Evolutionary conservation across 2,797 vertebrate genomes (phyloP).

Genomic region (Gallinago solitaria): DNA sequence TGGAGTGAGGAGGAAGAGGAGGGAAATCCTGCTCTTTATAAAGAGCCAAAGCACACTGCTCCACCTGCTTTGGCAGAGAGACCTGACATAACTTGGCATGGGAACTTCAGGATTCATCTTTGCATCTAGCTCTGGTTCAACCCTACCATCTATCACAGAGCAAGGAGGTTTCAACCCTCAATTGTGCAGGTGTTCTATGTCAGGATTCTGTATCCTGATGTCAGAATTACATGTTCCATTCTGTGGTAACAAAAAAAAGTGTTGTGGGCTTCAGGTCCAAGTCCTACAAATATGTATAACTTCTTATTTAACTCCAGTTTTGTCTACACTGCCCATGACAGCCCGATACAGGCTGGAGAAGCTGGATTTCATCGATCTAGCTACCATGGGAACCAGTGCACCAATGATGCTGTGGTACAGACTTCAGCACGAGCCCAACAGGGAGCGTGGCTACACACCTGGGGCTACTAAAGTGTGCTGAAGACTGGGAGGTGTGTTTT

Average conservation of each 20-base stretch:
- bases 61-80: background rate
- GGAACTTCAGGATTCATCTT: background rate
- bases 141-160: background rate
- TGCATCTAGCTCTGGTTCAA: background rate
- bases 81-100: background rate
- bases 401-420: background rate
- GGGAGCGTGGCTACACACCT: background rate
- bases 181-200: background rate
- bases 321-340: background rate
- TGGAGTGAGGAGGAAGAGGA: background rate
- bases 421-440: background rate
- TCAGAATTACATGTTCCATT: background rate
- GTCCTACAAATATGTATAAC: background rate
- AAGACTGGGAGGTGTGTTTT: background rate
- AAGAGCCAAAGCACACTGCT: background rate
- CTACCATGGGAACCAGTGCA: constrained; percentile 41
- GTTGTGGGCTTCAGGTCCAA: background rate
- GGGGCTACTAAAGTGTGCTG: background rate
- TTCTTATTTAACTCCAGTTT: background rate
- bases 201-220: background rate
- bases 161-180: background rate
- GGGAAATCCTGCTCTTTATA: background rate
- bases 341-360: background rate
- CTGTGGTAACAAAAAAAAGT: background rate
- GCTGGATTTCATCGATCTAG: background rate